These are phyloP conservation scores for Melanotaenia nigrans DNA, from an alignment of 2,797 vertebrate species.

Conservation along the genomic window DNA sequence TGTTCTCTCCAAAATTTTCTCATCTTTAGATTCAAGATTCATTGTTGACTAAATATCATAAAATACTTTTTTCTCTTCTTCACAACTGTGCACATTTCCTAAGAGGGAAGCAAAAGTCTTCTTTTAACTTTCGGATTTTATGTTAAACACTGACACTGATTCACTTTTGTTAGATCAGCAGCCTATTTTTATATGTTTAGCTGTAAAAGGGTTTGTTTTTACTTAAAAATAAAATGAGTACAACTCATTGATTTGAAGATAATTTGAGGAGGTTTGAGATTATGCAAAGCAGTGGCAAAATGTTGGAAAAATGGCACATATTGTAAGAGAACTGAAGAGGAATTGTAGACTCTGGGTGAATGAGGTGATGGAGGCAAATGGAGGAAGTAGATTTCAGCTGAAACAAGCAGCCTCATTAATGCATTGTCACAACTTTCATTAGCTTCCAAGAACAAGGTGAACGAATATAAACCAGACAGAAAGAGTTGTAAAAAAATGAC, in stretches of 20 bases:
- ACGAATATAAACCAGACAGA: conserved; percentile 82
- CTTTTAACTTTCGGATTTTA: background rate
- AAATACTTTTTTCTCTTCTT: background rate
- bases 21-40: background rate
- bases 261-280: conserved; percentile 41
- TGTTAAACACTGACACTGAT: conserved; percentile 2
- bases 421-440: conserved; percentile 90
- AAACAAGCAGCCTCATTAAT: conserved; percentile 90
- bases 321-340: conserved; percentile 43
- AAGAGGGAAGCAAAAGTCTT: background rate
- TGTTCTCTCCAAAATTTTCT: background rate
- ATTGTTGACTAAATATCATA: background rate
- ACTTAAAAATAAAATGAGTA: conserved; percentile 12
- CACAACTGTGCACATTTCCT: background rate
- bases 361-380: conserved; percentile 56
- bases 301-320: conserved; percentile 40
- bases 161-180: background rate
- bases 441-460: conserved; percentile 83
- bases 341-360: conserved; percentile 52
- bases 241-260: conserved; percentile 28
- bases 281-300: conserved; percentile 33
- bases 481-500: conserved; percentile 59
- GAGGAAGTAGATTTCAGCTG: conserved; percentile 77
- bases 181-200: conserved; percentile 10
- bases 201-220: conserved; percentile 31